phyloP scores from a whole-genome alignment of 2,797 vertebrate species.

The Leucoraja ocellata region DNA sequence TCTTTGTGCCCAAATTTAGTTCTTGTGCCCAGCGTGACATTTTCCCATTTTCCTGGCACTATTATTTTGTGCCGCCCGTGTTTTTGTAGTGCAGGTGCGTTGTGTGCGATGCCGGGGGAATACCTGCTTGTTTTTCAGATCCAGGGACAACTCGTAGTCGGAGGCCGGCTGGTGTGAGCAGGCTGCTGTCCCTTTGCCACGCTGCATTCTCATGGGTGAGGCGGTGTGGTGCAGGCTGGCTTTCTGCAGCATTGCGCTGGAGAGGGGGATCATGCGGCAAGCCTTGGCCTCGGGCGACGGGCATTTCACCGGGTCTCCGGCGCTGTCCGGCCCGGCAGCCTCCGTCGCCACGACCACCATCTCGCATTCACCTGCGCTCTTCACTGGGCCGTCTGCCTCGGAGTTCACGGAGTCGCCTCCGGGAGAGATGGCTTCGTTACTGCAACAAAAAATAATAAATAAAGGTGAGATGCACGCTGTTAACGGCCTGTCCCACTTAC shows the following conservation, averaged over 20 bases:
- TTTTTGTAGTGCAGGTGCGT: background rate
- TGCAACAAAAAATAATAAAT: background rate
- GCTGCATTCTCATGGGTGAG: conserved; percentile 82
- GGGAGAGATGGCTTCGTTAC: conserved; percentile 34
- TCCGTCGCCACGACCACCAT: background rate
- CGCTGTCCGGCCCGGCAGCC: conserved; percentile 49
- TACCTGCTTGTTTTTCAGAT: conserved; percentile 99
- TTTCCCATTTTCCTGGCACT: background rate
- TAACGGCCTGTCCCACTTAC: background rate
- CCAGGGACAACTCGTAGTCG: conserved; percentile 97
- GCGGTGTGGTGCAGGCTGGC: conserved; percentile 82
- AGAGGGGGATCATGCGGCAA: background rate
- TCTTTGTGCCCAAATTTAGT: background rate
- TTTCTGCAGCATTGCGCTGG: conserved; percentile 61
- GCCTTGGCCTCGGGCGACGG: conserved; percentile 40
- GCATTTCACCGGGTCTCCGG: conserved; percentile 53
- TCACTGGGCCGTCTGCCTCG: conserved; percentile 13
- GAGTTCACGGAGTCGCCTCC: conserved; percentile 28
- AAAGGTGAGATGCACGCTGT: conserved; percentile 15
- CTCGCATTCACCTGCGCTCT: conserved; percentile 1
- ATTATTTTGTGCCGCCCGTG: background rate
- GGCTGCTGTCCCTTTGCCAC: conserved; percentile 71
- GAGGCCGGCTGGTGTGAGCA: conserved; percentile 80
- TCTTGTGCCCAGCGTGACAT: background rate
- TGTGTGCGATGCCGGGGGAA: background rate